A percentile compares a stretch with the other conserved stretches of the same genome.
These are phyloP conservation scores for Eolophus roseicapilla DNA, from an alignment of 2,113 vertebrate genomes.

Conservation along the genomic window DNA sequence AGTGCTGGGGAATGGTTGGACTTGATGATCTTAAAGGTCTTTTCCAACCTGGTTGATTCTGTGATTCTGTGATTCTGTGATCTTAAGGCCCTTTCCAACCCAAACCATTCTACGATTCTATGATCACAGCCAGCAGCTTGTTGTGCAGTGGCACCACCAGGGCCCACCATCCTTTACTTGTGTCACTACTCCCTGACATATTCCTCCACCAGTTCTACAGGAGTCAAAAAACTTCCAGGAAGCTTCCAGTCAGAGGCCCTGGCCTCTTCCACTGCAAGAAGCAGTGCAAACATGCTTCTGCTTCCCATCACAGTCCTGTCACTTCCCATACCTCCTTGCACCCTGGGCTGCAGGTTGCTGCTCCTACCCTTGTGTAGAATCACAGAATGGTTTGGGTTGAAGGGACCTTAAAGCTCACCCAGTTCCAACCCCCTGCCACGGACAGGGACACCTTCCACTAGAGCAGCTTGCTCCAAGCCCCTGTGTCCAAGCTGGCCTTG, in stretches of 20 bases:
- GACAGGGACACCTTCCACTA: background rate
- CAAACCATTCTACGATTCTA: background rate
- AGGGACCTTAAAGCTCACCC: background rate
- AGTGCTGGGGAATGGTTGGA: too few relatives aligned
- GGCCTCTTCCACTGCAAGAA: background rate
- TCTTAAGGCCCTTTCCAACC: background rate
- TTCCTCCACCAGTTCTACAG: too few relatives aligned
- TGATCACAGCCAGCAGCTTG: background rate
- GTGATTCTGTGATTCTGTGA: too few relatives aligned
- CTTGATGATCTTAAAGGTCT: too few relatives aligned
- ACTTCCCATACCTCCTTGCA: background rate
- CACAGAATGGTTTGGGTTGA: background rate
- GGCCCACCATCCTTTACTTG: rapidly evolving
- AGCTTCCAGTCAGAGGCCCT: too few relatives aligned
- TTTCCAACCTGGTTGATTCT: too few relatives aligned
- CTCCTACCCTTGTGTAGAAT: background rate
- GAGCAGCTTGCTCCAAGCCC: background rate
- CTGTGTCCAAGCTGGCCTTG: too few relatives aligned
- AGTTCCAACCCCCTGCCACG: too few relatives aligned
- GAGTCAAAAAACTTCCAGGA: background rate
- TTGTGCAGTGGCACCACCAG: rapidly evolving
- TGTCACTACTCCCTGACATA: background rate
- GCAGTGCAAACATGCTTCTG: rapidly evolving
- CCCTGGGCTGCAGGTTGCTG: background rate
- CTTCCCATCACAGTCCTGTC: rapidly evolving